Evolutionary conservation across 2,113 vertebrate species (phyloP).

Genomic region (Tretioscincus oriximinensis): DNA sequence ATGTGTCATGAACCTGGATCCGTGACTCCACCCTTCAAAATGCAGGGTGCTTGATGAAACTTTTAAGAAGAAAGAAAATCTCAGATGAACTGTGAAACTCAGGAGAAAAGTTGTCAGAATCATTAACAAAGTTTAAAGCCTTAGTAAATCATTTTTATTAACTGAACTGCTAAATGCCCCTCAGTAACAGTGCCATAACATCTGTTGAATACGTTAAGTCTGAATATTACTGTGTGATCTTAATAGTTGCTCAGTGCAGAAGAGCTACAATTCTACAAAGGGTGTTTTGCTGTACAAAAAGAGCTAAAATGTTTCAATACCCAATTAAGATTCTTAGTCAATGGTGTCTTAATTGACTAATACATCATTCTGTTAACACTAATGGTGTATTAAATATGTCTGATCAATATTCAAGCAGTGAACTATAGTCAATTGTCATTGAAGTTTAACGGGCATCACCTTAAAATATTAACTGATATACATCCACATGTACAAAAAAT

Average conservation of each 20-base stretch:
- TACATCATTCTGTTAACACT: slow-evolving; percentile 64
- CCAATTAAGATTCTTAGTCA: slow-evolving; percentile 68
- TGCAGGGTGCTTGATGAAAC: background rate
- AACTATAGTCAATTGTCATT: slow-evolving; percentile 59
- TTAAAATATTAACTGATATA: slow-evolving; percentile 58
- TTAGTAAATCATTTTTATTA: slow-evolving; percentile 32
- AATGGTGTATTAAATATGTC: slow-evolving; percentile 65
- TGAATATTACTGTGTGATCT: background rate
- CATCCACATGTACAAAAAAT: slow-evolving; percentile 39
- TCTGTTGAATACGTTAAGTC: slow-evolving; percentile 20
- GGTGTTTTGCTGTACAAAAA: slow-evolving; percentile 44
- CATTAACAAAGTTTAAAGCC: slow-evolving; percentile 32
- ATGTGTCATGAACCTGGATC: background rate
- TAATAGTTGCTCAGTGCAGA: slow-evolving; percentile 6
- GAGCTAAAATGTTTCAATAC: slow-evolving; percentile 59
- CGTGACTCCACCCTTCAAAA: background rate
- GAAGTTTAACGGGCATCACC: slow-evolving; percentile 53
- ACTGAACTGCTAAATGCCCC: background rate
- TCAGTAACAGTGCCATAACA: slow-evolving; percentile 12
- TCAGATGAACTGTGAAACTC: background rate
- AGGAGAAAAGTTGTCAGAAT: slow-evolving; percentile 19
- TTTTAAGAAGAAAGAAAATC: background rate
- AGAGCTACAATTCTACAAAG: slow-evolving; percentile 15
- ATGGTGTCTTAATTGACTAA: slow-evolving; percentile 61
- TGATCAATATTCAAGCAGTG: slow-evolving; percentile 62